phyloP scores from a whole-genome alignment of 2,797 vertebrate genomes.

The Peromyscus eremicus region DNA sequence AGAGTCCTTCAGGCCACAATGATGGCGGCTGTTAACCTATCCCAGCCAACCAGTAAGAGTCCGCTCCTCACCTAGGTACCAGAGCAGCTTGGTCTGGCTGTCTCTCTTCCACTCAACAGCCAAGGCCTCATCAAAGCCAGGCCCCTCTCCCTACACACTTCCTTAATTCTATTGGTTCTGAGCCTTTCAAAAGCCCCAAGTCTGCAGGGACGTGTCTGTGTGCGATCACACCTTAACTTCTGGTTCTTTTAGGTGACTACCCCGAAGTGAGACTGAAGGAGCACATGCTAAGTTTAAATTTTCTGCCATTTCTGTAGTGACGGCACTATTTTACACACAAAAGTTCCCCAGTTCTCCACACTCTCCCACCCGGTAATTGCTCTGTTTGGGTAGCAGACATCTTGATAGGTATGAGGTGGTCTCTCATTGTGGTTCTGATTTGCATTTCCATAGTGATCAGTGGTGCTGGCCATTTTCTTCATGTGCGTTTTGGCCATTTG shows the following conservation, averaged over 20 bases:
- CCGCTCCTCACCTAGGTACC: neutral
- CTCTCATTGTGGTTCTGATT: neutral
- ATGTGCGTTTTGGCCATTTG: neutral
- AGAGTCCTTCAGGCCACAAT: neutral
- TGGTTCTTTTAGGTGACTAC: neutral
- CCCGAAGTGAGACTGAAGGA: neutral
- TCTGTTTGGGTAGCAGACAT: accelerated
- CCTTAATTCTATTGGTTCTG: neutral
- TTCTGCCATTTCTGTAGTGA: neutral
- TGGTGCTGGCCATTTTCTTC: neutral
- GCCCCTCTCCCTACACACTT: neutral
- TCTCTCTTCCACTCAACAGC: neutral
- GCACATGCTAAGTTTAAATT: neutral
- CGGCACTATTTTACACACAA: neutral
- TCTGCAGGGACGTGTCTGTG: neutral
- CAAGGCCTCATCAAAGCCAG: neutral
- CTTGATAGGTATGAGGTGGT: accelerated
- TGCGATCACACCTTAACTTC: neutral
- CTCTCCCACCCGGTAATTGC: accelerated
- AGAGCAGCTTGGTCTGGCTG: neutral
- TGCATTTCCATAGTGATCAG: neutral
- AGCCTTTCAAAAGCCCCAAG: neutral
- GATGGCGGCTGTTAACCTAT: neutral
- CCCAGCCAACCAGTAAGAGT: neutral
- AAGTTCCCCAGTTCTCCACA: neutral